Percentiles rank a stretch among this genome's conserved stretches.
Conservation (phyloP, 2,797 vertebrate genomes). For the Sebastes minor region DNA sequence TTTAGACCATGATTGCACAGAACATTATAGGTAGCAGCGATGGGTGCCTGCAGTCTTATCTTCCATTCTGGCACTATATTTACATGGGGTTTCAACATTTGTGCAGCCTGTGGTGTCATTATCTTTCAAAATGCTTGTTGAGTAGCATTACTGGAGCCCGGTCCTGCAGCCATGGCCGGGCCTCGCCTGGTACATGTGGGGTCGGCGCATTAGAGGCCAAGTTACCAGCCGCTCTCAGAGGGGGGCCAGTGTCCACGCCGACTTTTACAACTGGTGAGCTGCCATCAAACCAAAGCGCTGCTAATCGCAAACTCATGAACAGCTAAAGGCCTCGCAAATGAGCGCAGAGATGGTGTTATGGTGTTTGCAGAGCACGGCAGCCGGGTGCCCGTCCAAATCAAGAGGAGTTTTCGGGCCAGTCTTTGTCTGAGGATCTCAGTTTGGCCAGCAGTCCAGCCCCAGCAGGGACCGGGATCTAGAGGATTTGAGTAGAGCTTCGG, state of each 20-base stretch:
- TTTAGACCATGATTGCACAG: slow-evolving; percentile 33
- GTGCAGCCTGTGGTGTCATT: slow-evolving; percentile 63
- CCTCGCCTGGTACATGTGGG: slow-evolving; percentile 68
- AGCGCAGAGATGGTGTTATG: slow-evolving; percentile 70
- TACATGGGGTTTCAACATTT: slow-evolving; percentile 57
- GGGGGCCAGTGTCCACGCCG: slow-evolving; percentile 67
- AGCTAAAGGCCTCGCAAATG: slow-evolving; percentile 73
- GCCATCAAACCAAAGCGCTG: slow-evolving; percentile 74
- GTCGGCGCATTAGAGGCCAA: slow-evolving; percentile 72
- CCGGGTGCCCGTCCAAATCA: slow-evolving; percentile 58
- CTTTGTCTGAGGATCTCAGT: slow-evolving; percentile 73
- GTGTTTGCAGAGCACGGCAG: slow-evolving; percentile 57
- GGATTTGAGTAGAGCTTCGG: slow-evolving; percentile 73
- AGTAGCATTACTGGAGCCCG: slow-evolving; percentile 42
- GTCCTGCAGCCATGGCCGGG: slow-evolving; percentile 35
- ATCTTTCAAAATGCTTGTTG: slow-evolving; percentile 55
- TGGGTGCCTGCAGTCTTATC: slow-evolving; percentile 40
- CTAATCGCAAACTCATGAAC: slow-evolving; percentile 76
- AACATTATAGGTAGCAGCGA: slow-evolving; percentile 38
- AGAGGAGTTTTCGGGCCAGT: slow-evolving; percentile 58
- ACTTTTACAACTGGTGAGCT: slow-evolving; percentile 80
- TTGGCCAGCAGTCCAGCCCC: slow-evolving; percentile 65
- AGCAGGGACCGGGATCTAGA: slow-evolving; percentile 73
- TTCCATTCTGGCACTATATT: slow-evolving; percentile 54
- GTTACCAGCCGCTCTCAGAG: slow-evolving; percentile 67